Base-by-base conservation (phyloP, 2,888 invertebrate genomes). In the Tridacna crocea region DNA sequence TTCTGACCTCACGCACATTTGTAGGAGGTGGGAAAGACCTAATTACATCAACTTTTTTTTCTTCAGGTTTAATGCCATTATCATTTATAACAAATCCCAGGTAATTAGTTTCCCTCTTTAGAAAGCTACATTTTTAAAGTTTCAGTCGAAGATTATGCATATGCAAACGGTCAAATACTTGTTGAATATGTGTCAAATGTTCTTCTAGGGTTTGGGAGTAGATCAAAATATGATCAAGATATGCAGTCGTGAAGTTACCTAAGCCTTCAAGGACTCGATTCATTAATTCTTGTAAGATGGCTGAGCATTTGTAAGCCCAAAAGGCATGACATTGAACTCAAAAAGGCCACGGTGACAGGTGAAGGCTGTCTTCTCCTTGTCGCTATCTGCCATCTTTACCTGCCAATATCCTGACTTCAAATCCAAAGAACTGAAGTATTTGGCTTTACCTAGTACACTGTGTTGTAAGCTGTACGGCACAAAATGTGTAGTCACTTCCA, bases 341-440 rank as follows among this genome's bases (percentile, higher is more conserved):
- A 68, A 82, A 0, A 85, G 55, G 8, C 79, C 79, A 47, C 75
- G 58, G 22, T 83, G 78, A 61, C 82, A 80, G 61, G 73, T 24
- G 63, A 87, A 84, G 0, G 80, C 79, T 0, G 77, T 80, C 36
- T 87, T 84, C 24, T 80, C 78, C 70, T 65, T 75, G 36, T 83
- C 81, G 0, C 48, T n/a, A 46, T 72, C 63, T 3, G 74, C 48
- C 58, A 87, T 73, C 11, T 36, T 15, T 0, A 87, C 72, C 36
- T 87, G 81, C 81, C 83, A 36, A 8, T 36, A 36, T 36, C 36
- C 78, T 17, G 63, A 65, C 22, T 70, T 72, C 4, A 84, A n/a
- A n/a, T n/a, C n/a, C n/a, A n/a, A 36, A 73, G 77, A 72, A 6
- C 61, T 73, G 58, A 80, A 84, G 47, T 75, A 85, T n/a, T 72